Percentiles rank a stretch among this genome's conserved stretches.
Evolutionary conservation across 2,888 invertebrate species (phyloP).

Genomic region (Scelioninae gen. 1): DNA sequence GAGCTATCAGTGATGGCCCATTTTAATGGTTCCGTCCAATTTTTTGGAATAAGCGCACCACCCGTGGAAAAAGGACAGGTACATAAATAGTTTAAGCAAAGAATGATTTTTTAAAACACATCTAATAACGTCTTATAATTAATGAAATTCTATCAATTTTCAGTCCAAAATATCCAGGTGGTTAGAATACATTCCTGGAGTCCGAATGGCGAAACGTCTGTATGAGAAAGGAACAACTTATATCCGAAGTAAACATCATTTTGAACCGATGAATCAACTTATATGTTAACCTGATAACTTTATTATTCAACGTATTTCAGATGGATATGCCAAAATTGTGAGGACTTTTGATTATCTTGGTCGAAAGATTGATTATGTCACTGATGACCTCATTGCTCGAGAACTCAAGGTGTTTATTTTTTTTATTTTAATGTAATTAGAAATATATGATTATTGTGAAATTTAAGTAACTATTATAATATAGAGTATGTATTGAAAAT

Average conservation of each 20-base stretch:
- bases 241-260: slow-evolving; percentile 72
- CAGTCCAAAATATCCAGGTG: neutral
- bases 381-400: slow-evolving; percentile 74
- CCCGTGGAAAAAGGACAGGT: slow-evolving; percentile 63
- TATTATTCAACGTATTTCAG: slow-evolving; percentile 64
- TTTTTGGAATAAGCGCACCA: slow-evolving; percentile 75
- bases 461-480: neutral
- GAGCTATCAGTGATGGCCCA: slow-evolving; percentile 79
- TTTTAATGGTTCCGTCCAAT: slow-evolving; percentile 75
- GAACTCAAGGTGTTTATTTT: slow-evolving; percentile 73
- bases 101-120: neutral
- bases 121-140: neutral
- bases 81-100: slow-evolving; percentile 6
- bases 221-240: slow-evolving; percentile 75
- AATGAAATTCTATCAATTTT: neutral
- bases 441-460: neutral
- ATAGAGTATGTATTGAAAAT: too few relatives aligned
- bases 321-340: slow-evolving; percentile 74
- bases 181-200: neutral
- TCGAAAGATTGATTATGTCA: slow-evolving; percentile 74
- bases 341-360: slow-evolving; percentile 75
- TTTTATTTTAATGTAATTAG: neutral
- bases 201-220: slow-evolving; percentile 72
- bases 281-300: slow-evolving; percentile 11
- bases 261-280: slow-evolving; percentile 1